Base-by-base conservation (phyloP, 1,140 invertebrate species). In the Aphis gossypii region DNA sequence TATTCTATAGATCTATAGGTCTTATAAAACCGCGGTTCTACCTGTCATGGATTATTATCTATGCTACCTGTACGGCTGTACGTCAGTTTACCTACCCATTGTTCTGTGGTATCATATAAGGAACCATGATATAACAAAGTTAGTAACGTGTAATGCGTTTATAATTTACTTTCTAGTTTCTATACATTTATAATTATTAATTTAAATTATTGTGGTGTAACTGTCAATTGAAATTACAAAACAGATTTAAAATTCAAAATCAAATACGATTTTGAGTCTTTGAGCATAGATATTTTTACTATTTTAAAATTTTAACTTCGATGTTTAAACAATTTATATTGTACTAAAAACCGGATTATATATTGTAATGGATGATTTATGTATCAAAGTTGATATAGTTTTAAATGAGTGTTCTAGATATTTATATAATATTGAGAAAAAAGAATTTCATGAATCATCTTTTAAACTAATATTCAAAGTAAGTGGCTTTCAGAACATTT, bases 361-460 rank as follows among this genome's bases (percentile, higher is more conserved):
- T n/a, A n/a, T 46, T 46, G 54, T 38, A n/a, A 93, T 93, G 92
- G 48, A 93, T 86, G 82, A 93, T 84, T 54, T 93, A 56, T 86
- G 46, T 44, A 7, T 6, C 0, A 93, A 86, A 56, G 86, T 93
- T 84, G 48, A 93, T 41, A 30, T 93, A 86, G 46, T 93, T 86
- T 41, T 84, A 93, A 93, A 93, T 44, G 92, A 93, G 46, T 93
- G 92, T 56, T 82, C 76, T 56, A 84, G 23, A 54, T 38, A n/a
- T 35, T 56, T 93, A 44, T 56, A 20, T 38, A 51, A 30, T 41
- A 30, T 41, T 18, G 76, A 93, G 56, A 56, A 35, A 82, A 51
- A 48, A 46, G 82, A 92, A 9, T 41, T 38, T 41, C 1, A 84
- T 23, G 48, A 54, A 54, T 9, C 21, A 51, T 83, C 38, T 51